Evolutionary conservation across 2,113 vertebrate species (phyloP).

Genomic region (Alexandromys fortis): DNA sequence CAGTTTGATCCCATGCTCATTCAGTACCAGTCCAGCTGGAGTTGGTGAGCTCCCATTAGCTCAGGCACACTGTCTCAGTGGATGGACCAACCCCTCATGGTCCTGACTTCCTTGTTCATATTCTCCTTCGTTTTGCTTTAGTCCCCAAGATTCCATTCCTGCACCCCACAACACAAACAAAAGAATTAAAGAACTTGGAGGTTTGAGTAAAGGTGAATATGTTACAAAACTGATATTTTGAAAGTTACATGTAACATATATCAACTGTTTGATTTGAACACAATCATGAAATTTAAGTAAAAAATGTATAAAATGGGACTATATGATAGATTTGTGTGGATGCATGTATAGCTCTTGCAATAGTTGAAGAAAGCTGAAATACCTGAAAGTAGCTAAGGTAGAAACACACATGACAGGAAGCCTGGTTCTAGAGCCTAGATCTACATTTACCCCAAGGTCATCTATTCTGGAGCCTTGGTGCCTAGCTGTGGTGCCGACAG

Average conservation of each 20-base stretch:
- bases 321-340: background rate
- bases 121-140: too few relatives aligned
- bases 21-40: too few relatives aligned
- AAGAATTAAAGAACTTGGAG: background rate
- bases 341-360: background rate
- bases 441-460: background rate
- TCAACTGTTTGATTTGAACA: background rate
- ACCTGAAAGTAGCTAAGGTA: background rate
- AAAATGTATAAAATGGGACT: background rate
- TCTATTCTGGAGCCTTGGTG: background rate
- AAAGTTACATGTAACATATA: background rate
- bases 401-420: background rate
- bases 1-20: too few relatives aligned
- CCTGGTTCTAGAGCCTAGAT: background rate
- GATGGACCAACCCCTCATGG: too few relatives aligned
- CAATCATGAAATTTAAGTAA: background rate
- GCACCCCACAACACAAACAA: background rate
- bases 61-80: too few relatives aligned
- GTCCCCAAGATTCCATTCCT: background rate
- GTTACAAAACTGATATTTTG: background rate
- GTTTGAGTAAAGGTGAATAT: background rate
- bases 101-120: too few relatives aligned
- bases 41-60: too few relatives aligned
- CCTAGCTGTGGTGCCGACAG: background rate
- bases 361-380: background rate